A percentile compares a stretch with the other conserved stretches of the same genome.
Conservation (phyloP, 2,888 invertebrate genomes). For the Tenthredo amoena region DNA sequence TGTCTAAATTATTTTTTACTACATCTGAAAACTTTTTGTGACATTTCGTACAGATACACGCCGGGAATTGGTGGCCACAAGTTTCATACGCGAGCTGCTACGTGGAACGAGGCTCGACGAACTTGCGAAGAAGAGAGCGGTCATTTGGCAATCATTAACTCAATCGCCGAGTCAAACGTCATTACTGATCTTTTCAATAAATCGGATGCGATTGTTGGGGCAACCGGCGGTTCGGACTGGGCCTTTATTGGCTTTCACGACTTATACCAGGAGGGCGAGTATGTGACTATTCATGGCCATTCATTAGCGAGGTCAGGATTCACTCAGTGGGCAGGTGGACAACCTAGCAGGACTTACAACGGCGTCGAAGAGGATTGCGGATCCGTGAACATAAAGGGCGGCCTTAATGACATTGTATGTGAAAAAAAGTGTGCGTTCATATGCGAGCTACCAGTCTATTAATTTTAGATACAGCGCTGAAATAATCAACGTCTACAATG, state of each 20-base stretch:
- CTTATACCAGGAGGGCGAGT: constrained; percentile 15
- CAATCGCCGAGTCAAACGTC: background rate
- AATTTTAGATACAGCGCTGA: background rate
- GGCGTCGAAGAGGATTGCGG: constrained; percentile 18
- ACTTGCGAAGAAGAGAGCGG: constrained; percentile 25
- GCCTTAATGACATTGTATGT: constrained; percentile 29
- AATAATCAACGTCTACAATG: background rate
- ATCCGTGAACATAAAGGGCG: background rate
- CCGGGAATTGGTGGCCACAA: constrained; percentile 13
- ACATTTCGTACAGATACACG: constrained; percentile 5
- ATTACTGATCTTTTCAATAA: background rate
- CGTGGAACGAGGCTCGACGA: constrained; percentile 23
- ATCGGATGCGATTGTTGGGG: background rate
- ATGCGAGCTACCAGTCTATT: constrained; percentile 1
- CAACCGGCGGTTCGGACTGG: background rate
- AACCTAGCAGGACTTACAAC: background rate
- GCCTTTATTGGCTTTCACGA: constrained; percentile 34
- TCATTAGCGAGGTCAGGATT: constrained; percentile 22
- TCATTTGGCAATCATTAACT: constrained; percentile 35
- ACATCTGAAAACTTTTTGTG: background rate
- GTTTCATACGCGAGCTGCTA: background rate
- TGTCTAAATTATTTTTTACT: background rate
- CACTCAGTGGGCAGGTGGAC: background rate
- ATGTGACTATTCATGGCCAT: constrained; percentile 29
- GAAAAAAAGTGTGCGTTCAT: background rate